Evolutionary conservation across 2,797 vertebrate genomes (phyloP).

Genomic region (Naso thynnoides): DNA sequence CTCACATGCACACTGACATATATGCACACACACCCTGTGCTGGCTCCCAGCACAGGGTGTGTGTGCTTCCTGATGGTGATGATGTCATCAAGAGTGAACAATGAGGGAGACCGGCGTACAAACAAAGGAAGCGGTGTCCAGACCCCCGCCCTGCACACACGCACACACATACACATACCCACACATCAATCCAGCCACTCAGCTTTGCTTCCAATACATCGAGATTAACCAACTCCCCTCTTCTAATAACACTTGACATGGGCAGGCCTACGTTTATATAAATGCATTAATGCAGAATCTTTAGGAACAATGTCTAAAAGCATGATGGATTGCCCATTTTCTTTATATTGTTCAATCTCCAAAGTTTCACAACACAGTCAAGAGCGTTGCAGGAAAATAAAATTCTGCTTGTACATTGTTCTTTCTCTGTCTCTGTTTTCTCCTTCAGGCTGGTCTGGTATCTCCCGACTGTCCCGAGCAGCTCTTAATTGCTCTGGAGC

Average conservation of each 20-base stretch:
- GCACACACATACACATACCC: conserved; percentile 37
- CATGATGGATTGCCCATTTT: neutral
- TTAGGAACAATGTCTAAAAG: neutral
- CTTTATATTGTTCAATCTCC: neutral
- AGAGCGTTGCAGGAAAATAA: neutral
- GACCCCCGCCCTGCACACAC: conserved; percentile 71
- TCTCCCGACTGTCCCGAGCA: conserved; percentile 89
- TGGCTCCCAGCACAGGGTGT: conserved; percentile 57
- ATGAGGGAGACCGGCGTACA: conserved; percentile 84
- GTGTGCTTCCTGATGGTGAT: conserved; percentile 80
- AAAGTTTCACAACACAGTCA: neutral
- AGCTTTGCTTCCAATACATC: conserved; percentile 40
- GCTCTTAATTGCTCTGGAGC: conserved; percentile 95
- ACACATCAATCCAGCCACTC: conserved; percentile 21
- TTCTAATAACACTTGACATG: neutral
- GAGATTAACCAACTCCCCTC: neutral
- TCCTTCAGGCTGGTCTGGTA: conserved; percentile 89
- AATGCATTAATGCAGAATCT: neutral
- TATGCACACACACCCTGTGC: conserved; percentile 27
- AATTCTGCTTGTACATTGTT: neutral
- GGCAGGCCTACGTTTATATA: neutral
- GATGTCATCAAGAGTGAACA: conserved; percentile 83
- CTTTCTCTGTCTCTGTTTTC: neutral
- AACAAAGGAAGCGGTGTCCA: conserved; percentile 87
- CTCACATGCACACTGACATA: conserved; percentile 26